Conservation (phyloP, 1,140 invertebrate species). For the Zaprionus ornatus region DNA sequence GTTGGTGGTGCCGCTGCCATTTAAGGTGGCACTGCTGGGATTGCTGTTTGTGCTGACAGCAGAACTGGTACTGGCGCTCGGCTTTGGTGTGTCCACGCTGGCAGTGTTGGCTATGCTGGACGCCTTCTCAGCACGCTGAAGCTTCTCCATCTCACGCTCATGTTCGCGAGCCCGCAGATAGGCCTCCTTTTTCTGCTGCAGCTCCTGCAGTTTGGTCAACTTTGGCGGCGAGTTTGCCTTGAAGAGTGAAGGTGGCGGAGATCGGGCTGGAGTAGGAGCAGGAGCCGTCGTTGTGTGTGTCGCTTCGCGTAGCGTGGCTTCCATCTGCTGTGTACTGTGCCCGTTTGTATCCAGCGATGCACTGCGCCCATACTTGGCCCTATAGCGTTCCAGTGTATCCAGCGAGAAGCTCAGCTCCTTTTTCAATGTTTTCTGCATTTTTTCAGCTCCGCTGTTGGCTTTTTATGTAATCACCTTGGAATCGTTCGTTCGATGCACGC, state of each 20-base stretch:
- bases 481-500: constrained; percentile 53
- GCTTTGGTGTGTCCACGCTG: constrained; percentile 22
- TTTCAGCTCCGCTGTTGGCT: constrained; percentile 24
- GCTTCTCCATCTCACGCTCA: constrained; percentile 65
- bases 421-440: constrained; percentile 69
- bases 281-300: neutral
- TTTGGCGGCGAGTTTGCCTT: constrained; percentile 58
- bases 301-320: neutral
- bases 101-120: neutral
- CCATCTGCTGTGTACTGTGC: constrained; percentile 22
- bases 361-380: constrained; percentile 71
- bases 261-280: neutral
- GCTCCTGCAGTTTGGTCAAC: constrained; percentile 65
- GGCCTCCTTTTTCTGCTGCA: constrained; percentile 70
- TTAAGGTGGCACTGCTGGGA: neutral
- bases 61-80: constrained; percentile 3
- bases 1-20: constrained; percentile 8
- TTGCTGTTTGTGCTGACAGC: neutral
- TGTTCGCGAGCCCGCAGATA: constrained; percentile 62
- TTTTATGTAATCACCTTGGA: constrained; percentile 81
- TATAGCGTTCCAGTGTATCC: constrained; percentile 70
- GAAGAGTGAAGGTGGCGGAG: constrained; percentile 46
- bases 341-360: constrained; percentile 65
- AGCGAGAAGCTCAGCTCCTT: constrained; percentile 75
- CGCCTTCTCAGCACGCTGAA: constrained; percentile 48